Percentiles rank a stretch among this genome's conserved stretches.
Evolutionary conservation across 2,113 vertebrate species (phyloP).

Genomic region (Rhizomys pruinosus): DNA sequence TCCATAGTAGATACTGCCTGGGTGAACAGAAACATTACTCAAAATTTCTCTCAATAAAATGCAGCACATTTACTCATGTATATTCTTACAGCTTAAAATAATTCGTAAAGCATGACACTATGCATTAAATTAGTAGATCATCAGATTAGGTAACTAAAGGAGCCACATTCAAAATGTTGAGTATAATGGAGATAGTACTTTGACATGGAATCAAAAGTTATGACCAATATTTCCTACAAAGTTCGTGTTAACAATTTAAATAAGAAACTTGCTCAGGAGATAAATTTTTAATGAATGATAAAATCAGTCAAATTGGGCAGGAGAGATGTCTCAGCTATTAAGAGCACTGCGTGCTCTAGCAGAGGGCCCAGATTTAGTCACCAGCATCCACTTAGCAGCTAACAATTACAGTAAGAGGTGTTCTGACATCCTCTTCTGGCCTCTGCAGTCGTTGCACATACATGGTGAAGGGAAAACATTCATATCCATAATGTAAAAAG

Average conservation of each 20-base stretch:
- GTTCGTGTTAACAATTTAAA: slow-evolving; percentile 33
- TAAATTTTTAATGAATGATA: slow-evolving; percentile 10
- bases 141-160: neutral
- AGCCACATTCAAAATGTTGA: neutral
- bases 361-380: too few species aligned
- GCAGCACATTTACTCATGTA: neutral
- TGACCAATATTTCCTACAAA: neutral
- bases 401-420: too few species aligned
- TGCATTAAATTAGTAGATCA: neutral
- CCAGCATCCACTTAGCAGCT: too few species aligned
- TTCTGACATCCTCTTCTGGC: too few species aligned
- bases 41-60: neutral
- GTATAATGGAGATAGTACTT: neutral
- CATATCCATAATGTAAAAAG: too few species aligned
- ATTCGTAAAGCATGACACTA: slow-evolving; percentile 10
- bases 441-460: too few species aligned
- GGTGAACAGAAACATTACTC: neutral
- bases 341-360: too few species aligned
- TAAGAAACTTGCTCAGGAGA: neutral
- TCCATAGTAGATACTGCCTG: neutral
- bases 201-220: neutral
- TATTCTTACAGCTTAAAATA: neutral
- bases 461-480: too few species aligned
- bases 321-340: too few species aligned
- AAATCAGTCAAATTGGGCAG: neutral